Evolutionary conservation across 2,113 vertebrate species (phyloP).

Genomic region (Carollia perspicillata): DNA sequence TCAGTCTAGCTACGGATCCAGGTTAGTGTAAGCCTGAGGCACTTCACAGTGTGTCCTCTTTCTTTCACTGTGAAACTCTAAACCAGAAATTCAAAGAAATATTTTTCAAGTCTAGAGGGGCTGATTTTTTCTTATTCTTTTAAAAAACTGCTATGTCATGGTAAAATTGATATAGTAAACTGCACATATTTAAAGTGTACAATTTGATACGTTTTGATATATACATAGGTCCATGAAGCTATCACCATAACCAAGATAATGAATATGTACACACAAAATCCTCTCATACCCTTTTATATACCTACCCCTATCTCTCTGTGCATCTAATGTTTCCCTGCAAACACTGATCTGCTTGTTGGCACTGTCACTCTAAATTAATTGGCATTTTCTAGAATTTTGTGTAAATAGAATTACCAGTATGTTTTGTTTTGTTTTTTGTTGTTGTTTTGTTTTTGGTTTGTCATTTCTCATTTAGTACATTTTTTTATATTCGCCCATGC

Average conservation of each 20-base stretch:
- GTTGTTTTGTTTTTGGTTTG: neutral
- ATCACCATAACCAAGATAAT: neutral
- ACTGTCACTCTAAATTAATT: neutral
- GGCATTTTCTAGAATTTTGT: neutral
- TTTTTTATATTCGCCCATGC: neutral
- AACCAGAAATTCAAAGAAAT: slow-evolving; percentile 2
- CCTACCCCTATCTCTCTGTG: neutral
- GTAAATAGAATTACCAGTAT: neutral
- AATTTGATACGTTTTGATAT: neutral
- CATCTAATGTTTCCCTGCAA: neutral
- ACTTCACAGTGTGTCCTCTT: neutral
- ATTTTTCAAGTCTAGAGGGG: neutral
- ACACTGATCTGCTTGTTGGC: neutral
- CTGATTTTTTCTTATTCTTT: neutral
- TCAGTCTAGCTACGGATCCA: neutral
- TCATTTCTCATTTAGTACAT: neutral
- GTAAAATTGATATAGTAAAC: neutral
- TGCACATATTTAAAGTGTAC: neutral
- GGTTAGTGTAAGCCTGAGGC: neutral
- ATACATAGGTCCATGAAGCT: neutral
- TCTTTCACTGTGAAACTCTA: neutral
- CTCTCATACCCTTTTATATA: neutral
- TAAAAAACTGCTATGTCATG: neutral
- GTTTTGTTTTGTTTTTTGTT: neutral
- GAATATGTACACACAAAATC: neutral